Base-by-base conservation (phyloP, 2,113 vertebrate genomes). In the Phycodurus eques region DNA sequence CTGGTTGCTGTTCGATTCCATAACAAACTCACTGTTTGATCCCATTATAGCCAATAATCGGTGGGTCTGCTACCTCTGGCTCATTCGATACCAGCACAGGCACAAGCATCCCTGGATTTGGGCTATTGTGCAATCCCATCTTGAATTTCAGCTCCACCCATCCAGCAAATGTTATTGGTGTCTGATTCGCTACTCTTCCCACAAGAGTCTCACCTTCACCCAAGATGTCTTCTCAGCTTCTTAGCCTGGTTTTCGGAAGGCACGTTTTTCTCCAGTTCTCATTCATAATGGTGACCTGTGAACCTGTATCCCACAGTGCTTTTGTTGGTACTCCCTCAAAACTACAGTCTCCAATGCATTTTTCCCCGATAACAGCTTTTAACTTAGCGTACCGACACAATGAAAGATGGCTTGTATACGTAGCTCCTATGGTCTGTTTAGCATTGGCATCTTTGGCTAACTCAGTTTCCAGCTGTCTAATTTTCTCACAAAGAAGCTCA, bases 61-160 rank as follows among this genome's bases (percentile, higher is more conserved):
- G 78, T 22, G 65, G 49, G 0, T 80, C 54, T 47, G 70, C 67
- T 10, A 73, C 54, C 11, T 15, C 68, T 53, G 57, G 71, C 4
- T 77, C 42, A 31, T 42, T 42, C 8, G 62, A 60, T 7, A 78
- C 33, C 0, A 78, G 14, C 9, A 73, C 71, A 2, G 71, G 61
- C 1, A 65, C 53, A 0, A 49, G 35, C 8, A 72, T 33, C 7
- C 72, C 42, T 59, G 76, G 17, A 14, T 72, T 20, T n/a, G 44
- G 31, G 13, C 4, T 44, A 3, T 3, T 2, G 1, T 67, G 62
- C 27, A 27, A 27, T 27, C 1, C 27, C 27, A 27, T 27, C n/a
- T 46, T 71, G 43, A 61, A 59, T 8, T 60, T 71, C 2, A 61
- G 3, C 17, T 71, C 43, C 14, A 20, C 69, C 46, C 56, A 62